Conservation (phyloP, 2,888 invertebrate genomes). For the Drosophila nr. medialis region DNA sequence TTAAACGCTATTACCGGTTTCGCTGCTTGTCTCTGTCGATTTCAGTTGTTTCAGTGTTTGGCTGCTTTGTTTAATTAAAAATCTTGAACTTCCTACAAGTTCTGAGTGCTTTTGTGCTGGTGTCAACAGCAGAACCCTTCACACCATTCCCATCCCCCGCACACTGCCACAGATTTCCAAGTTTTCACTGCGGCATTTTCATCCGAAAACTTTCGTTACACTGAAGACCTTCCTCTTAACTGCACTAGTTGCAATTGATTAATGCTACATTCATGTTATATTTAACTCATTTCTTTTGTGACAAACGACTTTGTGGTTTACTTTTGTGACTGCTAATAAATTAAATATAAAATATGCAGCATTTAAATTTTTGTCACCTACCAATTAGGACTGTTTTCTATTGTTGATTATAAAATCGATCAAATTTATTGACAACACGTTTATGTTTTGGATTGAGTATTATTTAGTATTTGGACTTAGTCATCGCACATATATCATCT, state of each 20-base stretch:
- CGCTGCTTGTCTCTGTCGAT: constrained; percentile 16
- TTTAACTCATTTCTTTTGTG: constrained; percentile 5
- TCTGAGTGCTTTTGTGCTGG: constrained; percentile 32
- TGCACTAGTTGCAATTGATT: constrained; percentile 61
- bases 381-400: background rate
- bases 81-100: constrained; percentile 49
- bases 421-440: background rate
- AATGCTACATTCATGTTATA: constrained; percentile 47
- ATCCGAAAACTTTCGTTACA: constrained; percentile 38
- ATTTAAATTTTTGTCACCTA: background rate
- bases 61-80: constrained; percentile 70
- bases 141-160: background rate
- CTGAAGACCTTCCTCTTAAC: constrained; percentile 25
- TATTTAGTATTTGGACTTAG: background rate
- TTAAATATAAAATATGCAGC: background rate
- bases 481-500: background rate
- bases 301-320: background rate
- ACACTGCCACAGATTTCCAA: constrained; percentile 1
- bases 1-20: constrained; percentile 22
- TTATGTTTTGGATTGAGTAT: no score
- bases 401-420: background rate
- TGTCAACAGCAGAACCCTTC: constrained; percentile 42
- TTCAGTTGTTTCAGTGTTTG: constrained; percentile 33
- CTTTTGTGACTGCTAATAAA: background rate
- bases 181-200: constrained; percentile 19